A percentile compares a stretch with the other conserved stretches of the same genome.
These are phyloP conservation scores for Otus sunia DNA, from an alignment of 2,113 vertebrate genomes.

Conservation along the genomic window DNA sequence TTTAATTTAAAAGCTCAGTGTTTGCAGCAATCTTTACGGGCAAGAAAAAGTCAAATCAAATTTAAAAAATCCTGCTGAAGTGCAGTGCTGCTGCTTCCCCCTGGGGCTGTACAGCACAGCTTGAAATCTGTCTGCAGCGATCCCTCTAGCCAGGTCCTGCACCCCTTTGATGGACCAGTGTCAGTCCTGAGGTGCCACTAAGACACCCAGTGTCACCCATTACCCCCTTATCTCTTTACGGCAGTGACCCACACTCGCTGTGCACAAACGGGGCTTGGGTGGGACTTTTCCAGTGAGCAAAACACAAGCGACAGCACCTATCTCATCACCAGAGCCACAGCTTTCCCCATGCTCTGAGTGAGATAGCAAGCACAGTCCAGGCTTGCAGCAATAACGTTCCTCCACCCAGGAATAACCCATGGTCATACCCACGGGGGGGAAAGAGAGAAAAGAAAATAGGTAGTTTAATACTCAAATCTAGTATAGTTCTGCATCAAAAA, in stretches of 20 bases:
- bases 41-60: conserved; percentile 21
- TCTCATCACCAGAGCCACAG: fast-evolving
- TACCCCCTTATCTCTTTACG: background rate
- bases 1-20: conserved; percentile 65
- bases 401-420: background rate
- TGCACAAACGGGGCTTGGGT: background rate
- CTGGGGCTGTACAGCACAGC: background rate
- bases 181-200: background rate
- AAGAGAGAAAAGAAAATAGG: background rate
- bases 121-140: background rate
- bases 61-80: background rate
- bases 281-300: background rate
- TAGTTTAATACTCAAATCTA: background rate
- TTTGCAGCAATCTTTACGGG: conserved; percentile 5
- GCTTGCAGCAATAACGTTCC: background rate
- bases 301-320: background rate
- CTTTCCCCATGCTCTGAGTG: background rate
- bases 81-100: background rate
- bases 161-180: background rate
- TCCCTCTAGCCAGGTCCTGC: background rate
- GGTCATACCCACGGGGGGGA: fast-evolving
- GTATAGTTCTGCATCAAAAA: background rate
- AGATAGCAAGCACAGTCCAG: background rate
- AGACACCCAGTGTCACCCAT: background rate
- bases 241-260: background rate